Conservation (phyloP, 1,140 invertebrate genomes). For the Charaxes varanes region DNA sequence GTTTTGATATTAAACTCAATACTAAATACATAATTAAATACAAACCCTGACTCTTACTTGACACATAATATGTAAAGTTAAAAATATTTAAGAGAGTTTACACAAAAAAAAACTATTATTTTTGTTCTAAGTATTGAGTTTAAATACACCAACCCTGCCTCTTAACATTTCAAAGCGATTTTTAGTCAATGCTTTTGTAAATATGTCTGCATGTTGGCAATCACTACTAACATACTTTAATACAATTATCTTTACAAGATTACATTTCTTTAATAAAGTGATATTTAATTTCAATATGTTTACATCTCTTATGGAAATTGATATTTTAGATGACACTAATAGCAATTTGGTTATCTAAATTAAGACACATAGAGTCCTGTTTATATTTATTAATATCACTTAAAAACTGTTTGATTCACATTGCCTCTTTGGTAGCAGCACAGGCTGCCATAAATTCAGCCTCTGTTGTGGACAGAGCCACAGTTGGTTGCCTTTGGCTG, state of each 20-base stretch:
- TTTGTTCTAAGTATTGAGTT: no score
- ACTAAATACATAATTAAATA: no score
- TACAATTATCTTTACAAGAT: no score
- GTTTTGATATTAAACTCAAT: no score
- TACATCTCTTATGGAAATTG: slow-evolving; percentile 19
- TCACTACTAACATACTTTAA: no score
- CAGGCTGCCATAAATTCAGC: not conserved
- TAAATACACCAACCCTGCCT: slow-evolving; percentile 13
- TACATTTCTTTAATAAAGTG: slow-evolving; percentile 22
- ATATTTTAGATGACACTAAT: slow-evolving; percentile 17
- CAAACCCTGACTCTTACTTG: no score
- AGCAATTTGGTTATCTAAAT: slow-evolving; percentile 13
- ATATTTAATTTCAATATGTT: slow-evolving; percentile 19
- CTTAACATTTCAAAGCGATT: slow-evolving; percentile 16
- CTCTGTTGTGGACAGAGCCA: not conserved
- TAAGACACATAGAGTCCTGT: slow-evolving; percentile 5
- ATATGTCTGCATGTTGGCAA: slow-evolving; percentile 17
- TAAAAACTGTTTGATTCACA: not conserved
- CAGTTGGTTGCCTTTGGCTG: not conserved
- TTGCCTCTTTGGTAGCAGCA: not conserved
- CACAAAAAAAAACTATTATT: no score
- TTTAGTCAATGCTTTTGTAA: slow-evolving; percentile 18
- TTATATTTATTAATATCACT: slow-evolving; percentile 13
- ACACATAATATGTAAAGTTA: no score
- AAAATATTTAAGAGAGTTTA: no score